phyloP scores from a whole-genome alignment of 2,113 vertebrate species.

The Archocentrus centrarchus region DNA sequence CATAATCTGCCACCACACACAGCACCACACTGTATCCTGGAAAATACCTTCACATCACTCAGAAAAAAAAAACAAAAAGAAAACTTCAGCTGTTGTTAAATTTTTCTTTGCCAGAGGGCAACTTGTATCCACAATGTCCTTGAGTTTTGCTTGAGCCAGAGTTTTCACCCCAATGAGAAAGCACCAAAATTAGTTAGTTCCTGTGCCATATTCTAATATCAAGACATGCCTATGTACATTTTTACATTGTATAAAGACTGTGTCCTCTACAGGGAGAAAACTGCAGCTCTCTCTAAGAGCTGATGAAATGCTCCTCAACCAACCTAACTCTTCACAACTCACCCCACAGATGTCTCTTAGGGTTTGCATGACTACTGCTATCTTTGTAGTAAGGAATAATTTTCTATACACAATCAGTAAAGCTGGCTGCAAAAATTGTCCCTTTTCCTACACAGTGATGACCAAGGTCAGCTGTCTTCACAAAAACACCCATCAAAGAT shows the following conservation, averaged over 20 bases:
- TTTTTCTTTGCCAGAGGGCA: not conserved
- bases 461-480: conserved; percentile 24
- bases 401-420: conserved; percentile 31
- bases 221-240: not conserved
- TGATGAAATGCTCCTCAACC: conserved; percentile 74
- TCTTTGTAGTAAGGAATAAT: conserved; percentile 11
- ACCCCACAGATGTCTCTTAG: conserved; percentile 47
- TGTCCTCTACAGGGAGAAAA: conserved; percentile 72
- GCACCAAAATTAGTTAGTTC: rapidly evolving
- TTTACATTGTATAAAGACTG: conserved; percentile 1
- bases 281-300: conserved; percentile 76
- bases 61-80: not conserved
- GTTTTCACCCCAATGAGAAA: not conserved
- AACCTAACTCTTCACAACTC: conserved; percentile 38
- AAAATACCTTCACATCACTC: not conserved
- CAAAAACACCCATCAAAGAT: conserved; percentile 36
- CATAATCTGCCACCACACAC: not conserved
- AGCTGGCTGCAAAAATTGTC: conserved; percentile 12
- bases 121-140: not conserved
- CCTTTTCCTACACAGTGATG: conserved; percentile 23
- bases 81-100: not conserved
- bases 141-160: not conserved
- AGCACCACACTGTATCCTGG: not conserved
- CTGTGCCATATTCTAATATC: not conserved
- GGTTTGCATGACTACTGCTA: conserved; percentile 32